Evolutionary conservation across 2,113 vertebrate genomes (phyloP).

Genomic region (Mellivora capensis): DNA sequence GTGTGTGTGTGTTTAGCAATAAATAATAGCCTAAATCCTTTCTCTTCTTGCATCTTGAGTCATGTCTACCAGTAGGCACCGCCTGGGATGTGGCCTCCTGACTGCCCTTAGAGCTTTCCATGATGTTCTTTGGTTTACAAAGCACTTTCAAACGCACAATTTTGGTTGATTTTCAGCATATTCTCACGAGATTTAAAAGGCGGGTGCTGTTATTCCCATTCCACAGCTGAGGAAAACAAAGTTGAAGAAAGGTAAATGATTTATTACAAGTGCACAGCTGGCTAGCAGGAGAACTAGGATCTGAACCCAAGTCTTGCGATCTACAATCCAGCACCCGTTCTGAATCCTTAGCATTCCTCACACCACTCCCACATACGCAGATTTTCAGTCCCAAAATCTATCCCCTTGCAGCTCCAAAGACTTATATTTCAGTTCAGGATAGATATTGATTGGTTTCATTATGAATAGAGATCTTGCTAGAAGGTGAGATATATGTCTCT

Average conservation of each 20-base stretch:
- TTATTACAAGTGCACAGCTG: not conserved
- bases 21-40: not conserved
- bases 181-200: not conserved
- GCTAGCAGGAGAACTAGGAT: not conserved
- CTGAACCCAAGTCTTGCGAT: not conserved
- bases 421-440: not conserved
- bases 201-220: not conserved
- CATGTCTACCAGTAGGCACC: not conserved
- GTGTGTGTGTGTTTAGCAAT: not conserved
- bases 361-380: not conserved
- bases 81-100: not conserved
- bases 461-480: conserved; percentile 19
- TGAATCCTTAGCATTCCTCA: not conserved
- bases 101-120: not conserved
- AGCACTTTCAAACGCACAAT: conserved; percentile 9
- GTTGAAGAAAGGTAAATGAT: not conserved
- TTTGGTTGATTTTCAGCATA: not conserved
- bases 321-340: not conserved
- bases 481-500: not conserved
- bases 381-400: not conserved
- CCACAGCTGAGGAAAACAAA: not conserved
- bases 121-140: not conserved
- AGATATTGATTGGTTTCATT: conserved; percentile 7
- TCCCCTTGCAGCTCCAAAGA: not conserved
- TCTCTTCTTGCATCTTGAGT: not conserved